Conservation (phyloP, 2,888 invertebrate species). For the Himalopsyche kuldschensis region DNA sequence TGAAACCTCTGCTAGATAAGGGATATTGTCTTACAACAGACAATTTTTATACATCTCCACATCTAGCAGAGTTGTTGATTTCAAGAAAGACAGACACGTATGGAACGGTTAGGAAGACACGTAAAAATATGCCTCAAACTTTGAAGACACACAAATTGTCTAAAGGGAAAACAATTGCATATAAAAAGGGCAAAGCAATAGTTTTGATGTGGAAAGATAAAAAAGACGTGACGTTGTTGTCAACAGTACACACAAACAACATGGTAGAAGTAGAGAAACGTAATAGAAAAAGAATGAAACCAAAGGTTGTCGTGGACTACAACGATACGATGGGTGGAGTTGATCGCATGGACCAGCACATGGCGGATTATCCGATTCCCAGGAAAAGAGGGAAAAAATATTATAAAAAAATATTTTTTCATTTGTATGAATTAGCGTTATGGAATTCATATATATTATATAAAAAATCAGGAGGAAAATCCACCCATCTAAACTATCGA, state of each 20-base stretch:
- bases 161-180: constrained; percentile 34
- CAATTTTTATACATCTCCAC: constrained; percentile 41
- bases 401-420: constrained; percentile 41
- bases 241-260: constrained; percentile 36
- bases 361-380: constrained; percentile 35
- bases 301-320: constrained; percentile 40
- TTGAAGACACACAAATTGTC: constrained; percentile 30
- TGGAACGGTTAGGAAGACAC: constrained; percentile 34
- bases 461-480: constrained; percentile 19
- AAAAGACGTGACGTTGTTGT: constrained; percentile 26
- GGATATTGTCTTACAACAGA: constrained; percentile 41
- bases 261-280: constrained; percentile 12
- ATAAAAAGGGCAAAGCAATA: constrained; percentile 38
- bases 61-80: constrained; percentile 33
- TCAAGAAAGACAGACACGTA: constrained; percentile 36
- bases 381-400: constrained; percentile 40
- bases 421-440: constrained; percentile 39
- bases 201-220: constrained; percentile 39
- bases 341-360: constrained; percentile 41
- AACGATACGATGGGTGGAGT: constrained; percentile 42
- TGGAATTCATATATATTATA: constrained; percentile 41
- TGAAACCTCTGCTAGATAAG: constrained; percentile 38
- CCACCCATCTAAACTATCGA: not conserved
- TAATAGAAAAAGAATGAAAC: constrained; percentile 6
- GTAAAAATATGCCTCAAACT: constrained; percentile 35